These are phyloP conservation scores for Platycnemis pennipes DNA, from an alignment of 2,888 invertebrate species.

Conservation along the genomic window DNA sequence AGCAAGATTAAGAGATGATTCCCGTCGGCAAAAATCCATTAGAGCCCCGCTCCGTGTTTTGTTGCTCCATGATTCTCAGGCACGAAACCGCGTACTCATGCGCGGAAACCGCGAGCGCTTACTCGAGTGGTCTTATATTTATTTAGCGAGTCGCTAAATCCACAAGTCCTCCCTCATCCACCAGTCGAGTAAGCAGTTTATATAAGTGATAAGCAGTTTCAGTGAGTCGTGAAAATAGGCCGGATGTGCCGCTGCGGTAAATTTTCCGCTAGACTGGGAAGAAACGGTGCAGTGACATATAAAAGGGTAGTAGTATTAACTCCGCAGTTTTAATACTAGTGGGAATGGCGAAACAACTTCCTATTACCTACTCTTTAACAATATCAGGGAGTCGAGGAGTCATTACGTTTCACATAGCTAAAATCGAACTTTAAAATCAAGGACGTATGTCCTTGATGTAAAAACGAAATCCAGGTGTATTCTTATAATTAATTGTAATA, in stretches of 20 bases:
- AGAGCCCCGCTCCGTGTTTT: background rate
- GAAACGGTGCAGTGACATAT: background rate
- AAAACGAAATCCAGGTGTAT: too few species aligned
- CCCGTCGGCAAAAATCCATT: conserved; percentile 28
- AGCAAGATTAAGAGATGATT: background rate
- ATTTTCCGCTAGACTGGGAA: background rate
- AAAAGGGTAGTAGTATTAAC: background rate
- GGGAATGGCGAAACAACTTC: background rate
- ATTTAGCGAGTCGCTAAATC: background rate
- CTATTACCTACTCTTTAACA: too few species aligned
- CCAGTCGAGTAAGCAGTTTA: background rate
- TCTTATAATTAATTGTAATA: too few species aligned
- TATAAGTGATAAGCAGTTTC: background rate
- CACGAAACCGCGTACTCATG: background rate
- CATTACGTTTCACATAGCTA: too few species aligned
- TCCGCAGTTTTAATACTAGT: background rate
- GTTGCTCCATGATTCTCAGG: background rate
- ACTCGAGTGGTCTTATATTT: background rate
- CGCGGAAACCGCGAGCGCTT: background rate
- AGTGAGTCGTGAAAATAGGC: background rate
- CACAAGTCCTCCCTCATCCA: background rate
- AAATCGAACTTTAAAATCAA: too few species aligned
- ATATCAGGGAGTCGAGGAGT: too few species aligned
- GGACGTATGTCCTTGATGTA: too few species aligned
- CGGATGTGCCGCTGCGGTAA: background rate